Conservation (phyloP, 2,797 vertebrate genomes). For the Notolabrus celidotus region DNA sequence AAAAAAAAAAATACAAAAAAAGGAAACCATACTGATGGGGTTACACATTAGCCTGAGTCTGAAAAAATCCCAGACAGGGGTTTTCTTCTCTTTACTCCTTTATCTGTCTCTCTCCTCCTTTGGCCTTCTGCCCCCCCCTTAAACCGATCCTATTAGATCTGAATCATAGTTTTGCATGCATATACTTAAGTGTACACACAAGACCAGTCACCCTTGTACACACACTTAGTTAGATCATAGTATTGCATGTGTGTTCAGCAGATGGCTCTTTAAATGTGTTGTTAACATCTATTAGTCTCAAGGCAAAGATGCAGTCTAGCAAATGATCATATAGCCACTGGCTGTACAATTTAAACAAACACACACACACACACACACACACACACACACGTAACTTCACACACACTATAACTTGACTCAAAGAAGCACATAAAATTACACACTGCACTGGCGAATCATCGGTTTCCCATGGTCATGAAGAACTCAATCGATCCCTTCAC, state of each 20-base stretch:
- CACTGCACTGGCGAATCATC: conserved; percentile 38
- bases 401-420: conserved; percentile 23
- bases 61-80: conserved; percentile 1
- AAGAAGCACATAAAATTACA: conserved; percentile 34
- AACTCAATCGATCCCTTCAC: conserved; percentile 59
- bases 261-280: conserved; percentile 47
- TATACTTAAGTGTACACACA: conserved; percentile 6
- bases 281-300: conserved; percentile 50
- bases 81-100: not conserved
- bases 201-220: conserved; percentile 1
- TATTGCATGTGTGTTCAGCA: conserved; percentile 32
- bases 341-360: conserved; percentile 18
- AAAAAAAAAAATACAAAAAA: conserved; percentile 21
- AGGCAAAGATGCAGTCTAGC: conserved; percentile 37
- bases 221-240: conserved; percentile 32
- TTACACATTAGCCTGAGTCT: not conserved
- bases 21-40: conserved; percentile 23
- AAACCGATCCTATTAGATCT: conserved; percentile 6
- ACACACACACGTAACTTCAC: not conserved
- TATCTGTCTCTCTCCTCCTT: not conserved
- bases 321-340: conserved; percentile 41
- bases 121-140: conserved; percentile 13
- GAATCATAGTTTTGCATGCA: conserved; percentile 15
- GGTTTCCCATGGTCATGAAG: conserved; percentile 39
- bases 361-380: conserved; percentile 18